Percentiles rank a stretch among this genome's conserved stretches.
phyloP scores from a whole-genome alignment of 2,113 vertebrate species.

The Pachyramphus minor region DNA sequence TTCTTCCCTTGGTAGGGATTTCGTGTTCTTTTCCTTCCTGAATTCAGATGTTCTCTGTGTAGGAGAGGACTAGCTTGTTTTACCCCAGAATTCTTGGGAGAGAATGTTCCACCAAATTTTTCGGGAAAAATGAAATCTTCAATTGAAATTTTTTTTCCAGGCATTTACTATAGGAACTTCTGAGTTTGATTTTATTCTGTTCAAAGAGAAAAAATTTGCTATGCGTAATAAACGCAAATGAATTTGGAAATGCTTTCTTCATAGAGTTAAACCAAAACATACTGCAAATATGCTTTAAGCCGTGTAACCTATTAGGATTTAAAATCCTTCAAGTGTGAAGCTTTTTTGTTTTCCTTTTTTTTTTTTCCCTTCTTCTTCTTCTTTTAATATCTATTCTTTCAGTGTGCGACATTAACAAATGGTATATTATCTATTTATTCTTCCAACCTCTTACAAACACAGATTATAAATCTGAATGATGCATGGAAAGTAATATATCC shows the following conservation, averaged over 20 bases:
- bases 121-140: not conserved
- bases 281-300: not conserved
- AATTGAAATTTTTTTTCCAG: not conserved
- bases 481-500: not conserved
- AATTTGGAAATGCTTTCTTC: not conserved
- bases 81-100: not conserved
- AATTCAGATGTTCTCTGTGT: not conserved
- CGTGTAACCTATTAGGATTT: not conserved
- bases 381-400: not conserved
- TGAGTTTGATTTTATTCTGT: not conserved
- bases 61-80: not conserved
- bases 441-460: not conserved
- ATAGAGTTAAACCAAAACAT: not conserved
- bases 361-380: not conserved
- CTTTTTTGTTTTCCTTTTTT: too few relatives aligned
- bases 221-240: not conserved
- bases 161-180: not conserved
- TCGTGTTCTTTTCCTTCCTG: not conserved
- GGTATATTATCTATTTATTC: not conserved
- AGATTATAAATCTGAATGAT: not conserved
- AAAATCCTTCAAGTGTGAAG: not conserved
- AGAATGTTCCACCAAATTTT: not conserved
- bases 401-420: not conserved
- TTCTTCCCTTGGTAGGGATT: not conserved
- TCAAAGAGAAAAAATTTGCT: not conserved